Evolutionary conservation across 2,113 vertebrate species (phyloP), one percentile per base, ranked within the genome.

Genomic region (Taxidea taxus): DNA sequence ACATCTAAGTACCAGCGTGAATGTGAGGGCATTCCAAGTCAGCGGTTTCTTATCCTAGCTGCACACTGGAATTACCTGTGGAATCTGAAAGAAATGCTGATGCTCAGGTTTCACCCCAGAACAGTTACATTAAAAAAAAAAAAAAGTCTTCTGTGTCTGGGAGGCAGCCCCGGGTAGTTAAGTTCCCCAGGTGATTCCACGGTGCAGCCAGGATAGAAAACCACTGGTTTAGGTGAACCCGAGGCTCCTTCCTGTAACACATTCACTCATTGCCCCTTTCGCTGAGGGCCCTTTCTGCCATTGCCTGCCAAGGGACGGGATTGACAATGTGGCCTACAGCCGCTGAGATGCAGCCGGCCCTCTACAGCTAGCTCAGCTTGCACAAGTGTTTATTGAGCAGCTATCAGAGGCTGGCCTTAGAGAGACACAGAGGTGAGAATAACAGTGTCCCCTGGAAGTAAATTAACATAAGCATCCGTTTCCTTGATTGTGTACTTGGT

Each of bases 401-500:
- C 80, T 86, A 6, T 86, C 18, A 31, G 49, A 47, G 75, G 60
- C 42, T 34, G 16, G 21, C 9, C 11, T 47, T 75, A 72, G 82
- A 96, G 90, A 95, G 62, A 82, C 21, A 44, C 42, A 89, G 64
- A 88, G n/a, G 74, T 2, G 5, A 90, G 84, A 54, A n/a, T 80
- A 75, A 83, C 3, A 34, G 56, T 58, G 34, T 90, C 23, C 60
- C 29, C 18, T 58, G n/a, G 87, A 83, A 91, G 64, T 93, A 66
- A 94, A 62, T 90, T 75, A 94, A 31, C 77, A 51, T 37, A 91
- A 21, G 15, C 10, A 44, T 94, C 4, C 11, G 64, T 92, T 81
- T 97, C 66, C 37, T 80, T 54, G 49, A 75, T 42, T 95, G 49
- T 95, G 95, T 93, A 87, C 83, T 91, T 94, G 70, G 66, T 74